A percentile compares a stretch with the other conserved stretches of the same genome.
Conservation (phyloP, 1,140 invertebrate species). For the Eumeta japonica region DNA sequence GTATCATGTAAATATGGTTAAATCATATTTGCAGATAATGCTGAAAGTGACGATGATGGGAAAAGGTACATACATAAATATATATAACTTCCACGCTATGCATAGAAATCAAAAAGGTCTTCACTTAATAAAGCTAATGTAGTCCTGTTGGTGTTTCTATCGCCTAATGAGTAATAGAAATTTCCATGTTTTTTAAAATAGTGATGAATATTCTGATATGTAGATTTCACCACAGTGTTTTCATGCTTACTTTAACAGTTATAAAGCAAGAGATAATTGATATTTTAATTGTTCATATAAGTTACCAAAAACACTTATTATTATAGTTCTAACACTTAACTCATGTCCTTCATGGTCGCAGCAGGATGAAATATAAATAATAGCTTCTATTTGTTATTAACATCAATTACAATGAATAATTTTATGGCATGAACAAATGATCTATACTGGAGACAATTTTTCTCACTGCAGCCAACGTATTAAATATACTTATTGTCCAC, state of each 20-base stretch:
- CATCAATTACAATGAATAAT: constrained; percentile 9
- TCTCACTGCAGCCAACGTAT: too few species aligned
- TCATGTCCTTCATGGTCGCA: not conserved
- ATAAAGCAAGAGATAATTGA: too few species aligned
- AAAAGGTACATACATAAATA: constrained; percentile 10
- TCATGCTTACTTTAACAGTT: not conserved
- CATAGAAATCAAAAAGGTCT: not conserved
- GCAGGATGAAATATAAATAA: too few species aligned
- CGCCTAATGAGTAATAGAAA: not conserved
- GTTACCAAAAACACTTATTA: not conserved
- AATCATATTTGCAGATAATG: constrained; percentile 1
- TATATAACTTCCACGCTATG: not conserved
- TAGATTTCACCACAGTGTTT: not conserved
- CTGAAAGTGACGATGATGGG: constrained; percentile 11
- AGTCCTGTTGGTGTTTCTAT: not conserved
- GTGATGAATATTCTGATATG: not conserved
- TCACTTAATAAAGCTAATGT: not conserved
- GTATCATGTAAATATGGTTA: too few species aligned
- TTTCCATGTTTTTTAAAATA: constrained; percentile 1
- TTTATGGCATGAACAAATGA: constrained; percentile 13
- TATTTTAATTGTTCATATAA: too few species aligned
- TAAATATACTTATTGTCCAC: too few species aligned
- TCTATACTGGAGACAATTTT: too few species aligned
- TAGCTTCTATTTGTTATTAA: too few species aligned
- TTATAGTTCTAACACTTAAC: not conserved